Conservation (phyloP, 2,888 invertebrate genomes). For the Cerastis leucographa region DNA sequence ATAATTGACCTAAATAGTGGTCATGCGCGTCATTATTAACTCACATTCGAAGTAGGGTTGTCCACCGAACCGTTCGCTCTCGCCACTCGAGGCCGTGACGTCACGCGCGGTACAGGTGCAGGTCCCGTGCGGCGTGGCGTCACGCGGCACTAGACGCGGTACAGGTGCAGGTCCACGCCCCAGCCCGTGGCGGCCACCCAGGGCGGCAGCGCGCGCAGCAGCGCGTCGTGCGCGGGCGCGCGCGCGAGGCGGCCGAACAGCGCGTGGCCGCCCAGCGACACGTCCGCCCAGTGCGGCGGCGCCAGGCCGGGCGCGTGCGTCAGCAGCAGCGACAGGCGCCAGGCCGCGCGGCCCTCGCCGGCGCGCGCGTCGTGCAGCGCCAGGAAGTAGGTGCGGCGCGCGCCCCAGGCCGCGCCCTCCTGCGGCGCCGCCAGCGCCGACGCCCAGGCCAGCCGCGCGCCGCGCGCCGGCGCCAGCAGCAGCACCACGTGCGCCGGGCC, state of each 20-base stretch:
- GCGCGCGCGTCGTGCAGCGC: slow-evolving; percentile 66
- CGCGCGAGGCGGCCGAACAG: slow-evolving; percentile 89
- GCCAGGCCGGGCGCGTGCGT: slow-evolving; percentile 44
- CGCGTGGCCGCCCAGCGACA: slow-evolving; percentile 91
- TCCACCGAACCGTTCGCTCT: not conserved
- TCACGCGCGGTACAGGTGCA: slow-evolving; percentile 87
- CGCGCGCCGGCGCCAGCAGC: slow-evolving; percentile 78
- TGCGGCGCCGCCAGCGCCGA: slow-evolving; percentile 90
- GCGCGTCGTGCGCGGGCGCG: slow-evolving; percentile 83
- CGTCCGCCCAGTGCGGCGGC: slow-evolving; percentile 44
- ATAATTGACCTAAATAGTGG: not conserved
- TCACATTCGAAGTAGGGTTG: not conserved
- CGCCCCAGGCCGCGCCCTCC: slow-evolving; percentile 83
- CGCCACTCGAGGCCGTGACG: not conserved
- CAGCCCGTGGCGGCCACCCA: slow-evolving; percentile 93
- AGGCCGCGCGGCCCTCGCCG: not conserved
- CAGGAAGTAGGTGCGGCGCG: slow-evolving; percentile 82
- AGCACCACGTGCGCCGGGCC: slow-evolving; percentile 78
- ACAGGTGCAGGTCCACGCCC: slow-evolving; percentile 93
- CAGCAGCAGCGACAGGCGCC: slow-evolving; percentile 39
- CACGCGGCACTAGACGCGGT: slow-evolving; percentile 19
- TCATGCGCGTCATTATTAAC: not conserved
- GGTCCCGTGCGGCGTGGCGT: slow-evolving; percentile 82
- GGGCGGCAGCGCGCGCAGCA: slow-evolving; percentile 91
- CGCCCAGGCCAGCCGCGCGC: slow-evolving; percentile 84